Evolutionary conservation across 2,888 invertebrate genomes (phyloP), one percentile per base, ranked within the genome.

Genomic region (Ophioninae sp.): DNA sequence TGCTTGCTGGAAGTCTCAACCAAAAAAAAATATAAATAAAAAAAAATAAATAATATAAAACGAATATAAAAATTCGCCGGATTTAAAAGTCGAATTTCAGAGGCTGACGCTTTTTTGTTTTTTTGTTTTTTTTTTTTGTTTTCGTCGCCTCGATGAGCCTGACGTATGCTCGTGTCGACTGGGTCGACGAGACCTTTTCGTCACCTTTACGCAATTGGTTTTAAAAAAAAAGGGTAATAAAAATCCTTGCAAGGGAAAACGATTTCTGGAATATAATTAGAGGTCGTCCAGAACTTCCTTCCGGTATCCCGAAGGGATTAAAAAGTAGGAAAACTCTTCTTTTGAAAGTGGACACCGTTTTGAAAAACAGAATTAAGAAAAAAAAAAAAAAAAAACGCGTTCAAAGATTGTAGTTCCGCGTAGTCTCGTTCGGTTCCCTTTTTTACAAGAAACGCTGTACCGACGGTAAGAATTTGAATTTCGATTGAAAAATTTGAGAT

Each of bases 211-310:
- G 50, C 50, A 6, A 50, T 13, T 17, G 50, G 13, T 17, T 6
- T 13, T 44, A 64, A 64, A 62, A 39, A 65, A 37, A 65, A 37
- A 65, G 0, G 65, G 13, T 61, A 10, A 0, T 5, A 72, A 61
- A 37, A 13, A 7, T 41, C 2, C 10, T 62, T 6, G 23, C 23
- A 8, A 30, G 23, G 74, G 61, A 72, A 70, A 50, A 65, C 44
- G 72, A 79, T 78, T 84, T 78, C 65, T 78, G 81, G 78, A 78
- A 83, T 78, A 81, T 81, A 74, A 81, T 74, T 69, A 8, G 21
- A 50, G 50, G 50, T 50, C 50, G 10, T 10, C 17, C 50, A 13
- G 6, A 13, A 13, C 10, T 13, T 13, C 44, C 44, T 10, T 13
- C 44, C 44, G 13, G 72, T 37, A 65, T 65, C 73, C 69, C 37